phyloP scores from a whole-genome alignment of 2,888 invertebrate genomes.

The Aricia artaxerxes region DNA sequence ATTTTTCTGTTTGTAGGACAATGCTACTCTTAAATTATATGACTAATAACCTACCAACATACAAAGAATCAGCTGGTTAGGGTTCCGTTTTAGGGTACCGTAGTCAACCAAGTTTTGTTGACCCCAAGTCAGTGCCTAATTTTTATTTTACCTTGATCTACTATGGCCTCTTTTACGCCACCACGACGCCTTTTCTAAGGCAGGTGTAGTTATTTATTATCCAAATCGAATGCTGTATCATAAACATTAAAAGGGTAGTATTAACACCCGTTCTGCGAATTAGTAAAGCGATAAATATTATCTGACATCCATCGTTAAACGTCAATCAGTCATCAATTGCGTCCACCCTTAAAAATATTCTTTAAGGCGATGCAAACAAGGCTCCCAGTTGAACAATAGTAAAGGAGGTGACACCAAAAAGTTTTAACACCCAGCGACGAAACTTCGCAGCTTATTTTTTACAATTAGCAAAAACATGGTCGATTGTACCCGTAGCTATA shows the following conservation, averaged over 20 bases:
- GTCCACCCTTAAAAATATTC: neutral
- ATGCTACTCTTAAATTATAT: too few relatives aligned
- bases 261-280: constrained; percentile 70
- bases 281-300: constrained; percentile 64
- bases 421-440: constrained; percentile 42
- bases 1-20: too few relatives aligned
- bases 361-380: constrained; percentile 40
- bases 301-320: constrained; percentile 61
- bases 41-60: too few relatives aligned
- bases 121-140: too few relatives aligned
- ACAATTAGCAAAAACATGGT: constrained; percentile 42
- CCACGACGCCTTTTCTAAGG: neutral
- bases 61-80: too few relatives aligned
- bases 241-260: constrained; percentile 53
- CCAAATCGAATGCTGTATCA: neutral
- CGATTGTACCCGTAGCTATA: constrained; percentile 21
- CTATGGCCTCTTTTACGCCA: neutral
- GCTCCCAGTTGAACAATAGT: constrained; percentile 36
- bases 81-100: too few relatives aligned
- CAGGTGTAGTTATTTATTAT: neutral
- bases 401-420: neutral
- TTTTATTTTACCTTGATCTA: too few relatives aligned
- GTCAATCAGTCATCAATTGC: constrained; percentile 55
- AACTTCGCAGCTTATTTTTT: constrained; percentile 53
- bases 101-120: too few relatives aligned